A percentile compares a stretch with the other conserved stretches of the same genome.
Evolutionary conservation across 2,113 vertebrate genomes (phyloP).

Genomic region (Hippoglossus stenolepis): DNA sequence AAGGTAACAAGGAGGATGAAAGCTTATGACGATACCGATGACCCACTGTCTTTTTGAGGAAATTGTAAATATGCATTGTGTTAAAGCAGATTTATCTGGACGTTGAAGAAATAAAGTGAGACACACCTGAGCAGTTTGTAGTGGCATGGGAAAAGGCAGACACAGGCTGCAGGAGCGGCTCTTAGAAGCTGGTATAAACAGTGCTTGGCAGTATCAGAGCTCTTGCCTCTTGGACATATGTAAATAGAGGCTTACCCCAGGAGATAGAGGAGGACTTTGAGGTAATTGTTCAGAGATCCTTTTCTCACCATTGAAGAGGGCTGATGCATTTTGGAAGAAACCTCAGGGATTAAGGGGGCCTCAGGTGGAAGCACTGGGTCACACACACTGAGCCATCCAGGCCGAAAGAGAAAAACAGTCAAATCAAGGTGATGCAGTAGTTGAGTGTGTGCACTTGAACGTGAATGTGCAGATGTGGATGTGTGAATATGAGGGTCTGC

Average conservation of each 20-base stretch:
- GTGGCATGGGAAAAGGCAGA: constrained; percentile 18
- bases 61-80: constrained; percentile 5
- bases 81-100: neutral
- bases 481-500: constrained; percentile 9
- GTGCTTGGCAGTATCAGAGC: constrained; percentile 27
- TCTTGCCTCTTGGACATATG: constrained; percentile 61
- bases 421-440: constrained; percentile 42
- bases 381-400: constrained; percentile 46
- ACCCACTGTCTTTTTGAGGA: constrained; percentile 5
- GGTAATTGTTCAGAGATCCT: constrained; percentile 74
- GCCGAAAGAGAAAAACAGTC: constrained; percentile 42
- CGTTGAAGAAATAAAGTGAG: neutral
- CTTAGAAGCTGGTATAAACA: constrained; percentile 45
- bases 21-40: neutral
- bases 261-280: constrained; percentile 63
- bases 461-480: neutral
- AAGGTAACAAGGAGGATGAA: constrained; percentile 1
- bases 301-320: constrained; percentile 36
- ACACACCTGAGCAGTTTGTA: constrained; percentile 36
- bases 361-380: constrained; percentile 47
- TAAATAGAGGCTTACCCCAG: constrained; percentile 74
- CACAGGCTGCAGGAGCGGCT: constrained; percentile 29
- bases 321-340: constrained; percentile 54
- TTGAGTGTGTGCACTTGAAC: neutral
- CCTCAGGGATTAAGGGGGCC: constrained; percentile 57